These are phyloP conservation scores for Xanthorhoe spadicearia DNA, from an alignment of 2,888 invertebrate genomes.

Conservation along the genomic window DNA sequence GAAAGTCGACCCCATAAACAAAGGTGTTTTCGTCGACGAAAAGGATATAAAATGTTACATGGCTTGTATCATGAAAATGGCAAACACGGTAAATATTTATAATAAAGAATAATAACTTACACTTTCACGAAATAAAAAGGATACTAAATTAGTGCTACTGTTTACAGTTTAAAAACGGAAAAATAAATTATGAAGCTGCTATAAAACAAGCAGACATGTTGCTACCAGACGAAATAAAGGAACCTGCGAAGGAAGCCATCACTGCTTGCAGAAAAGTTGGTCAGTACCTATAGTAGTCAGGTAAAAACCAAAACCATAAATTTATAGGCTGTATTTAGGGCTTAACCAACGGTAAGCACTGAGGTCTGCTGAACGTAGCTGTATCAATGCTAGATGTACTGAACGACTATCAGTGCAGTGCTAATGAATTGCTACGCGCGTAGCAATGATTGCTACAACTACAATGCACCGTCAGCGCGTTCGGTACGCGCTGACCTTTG, in stretches of 20 bases:
- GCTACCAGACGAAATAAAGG: conserved; percentile 73
- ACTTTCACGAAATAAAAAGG: background rate
- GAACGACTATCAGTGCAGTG: too few species aligned
- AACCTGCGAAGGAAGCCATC: conserved; percentile 73
- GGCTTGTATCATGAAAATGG: conserved; percentile 82
- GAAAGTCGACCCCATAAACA: conserved; percentile 69
- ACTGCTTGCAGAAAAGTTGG: conserved; percentile 80
- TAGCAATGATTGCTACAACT: too few species aligned
- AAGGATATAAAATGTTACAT: conserved; percentile 79
- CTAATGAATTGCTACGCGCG: too few species aligned
- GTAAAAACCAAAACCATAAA: too few species aligned
- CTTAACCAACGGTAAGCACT: too few species aligned
- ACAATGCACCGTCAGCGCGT: too few species aligned
- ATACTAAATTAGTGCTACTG: background rate
- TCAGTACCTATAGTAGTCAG: conserved; percentile 50
- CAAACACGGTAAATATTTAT: conserved; percentile 66
- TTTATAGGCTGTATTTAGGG: too few species aligned
- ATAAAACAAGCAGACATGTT: conserved; percentile 78
- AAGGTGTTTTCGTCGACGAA: conserved; percentile 75
- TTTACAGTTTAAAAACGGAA: conserved; percentile 79
- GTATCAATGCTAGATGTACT: too few species aligned
- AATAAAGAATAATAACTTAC: background rate
- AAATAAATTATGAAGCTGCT: conserved; percentile 77
- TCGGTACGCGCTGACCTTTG: too few species aligned
- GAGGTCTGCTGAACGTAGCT: too few species aligned